phyloP scores from a whole-genome alignment of 2,888 invertebrate genomes.

The Baccha elongata region DNA sequence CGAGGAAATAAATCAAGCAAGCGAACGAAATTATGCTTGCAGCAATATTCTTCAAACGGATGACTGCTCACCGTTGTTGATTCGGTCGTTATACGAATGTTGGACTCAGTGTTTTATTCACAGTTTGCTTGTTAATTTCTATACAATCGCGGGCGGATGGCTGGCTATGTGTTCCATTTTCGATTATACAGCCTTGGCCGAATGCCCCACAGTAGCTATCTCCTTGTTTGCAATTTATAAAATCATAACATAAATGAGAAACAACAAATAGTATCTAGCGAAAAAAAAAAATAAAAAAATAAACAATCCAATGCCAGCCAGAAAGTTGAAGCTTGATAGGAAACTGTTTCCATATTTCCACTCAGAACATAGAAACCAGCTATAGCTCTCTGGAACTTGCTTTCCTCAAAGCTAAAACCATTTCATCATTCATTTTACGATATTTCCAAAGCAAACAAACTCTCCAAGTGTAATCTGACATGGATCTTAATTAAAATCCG shows the following conservation, averaged over 20 bases:
- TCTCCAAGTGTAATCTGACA: slow-evolving; percentile 60
- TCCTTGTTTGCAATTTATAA: slow-evolving; percentile 42
- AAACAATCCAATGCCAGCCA: slow-evolving; percentile 26
- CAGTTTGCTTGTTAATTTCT: slow-evolving; percentile 67
- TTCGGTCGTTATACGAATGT: neutral
- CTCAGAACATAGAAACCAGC: slow-evolving; percentile 4
- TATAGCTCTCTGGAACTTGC: slow-evolving; percentile 6
- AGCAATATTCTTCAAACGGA: slow-evolving; percentile 11
- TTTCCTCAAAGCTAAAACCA: slow-evolving; percentile 48
- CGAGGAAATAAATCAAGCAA: slow-evolving; percentile 52
- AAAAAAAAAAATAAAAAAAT: slow-evolving; percentile 14
- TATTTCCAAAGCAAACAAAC: slow-evolving; percentile 66
- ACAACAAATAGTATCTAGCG: too few species aligned
- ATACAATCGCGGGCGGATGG: slow-evolving; percentile 42
- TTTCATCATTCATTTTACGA: slow-evolving; percentile 65
- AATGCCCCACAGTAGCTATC: slow-evolving; percentile 63
- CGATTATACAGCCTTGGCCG: slow-evolving; percentile 70
- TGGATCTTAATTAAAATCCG: slow-evolving; percentile 71
- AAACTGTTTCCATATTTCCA: slow-evolving; percentile 21
- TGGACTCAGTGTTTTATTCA: slow-evolving; percentile 31
- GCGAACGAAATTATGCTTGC: slow-evolving; percentile 30
- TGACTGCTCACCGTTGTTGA: neutral
- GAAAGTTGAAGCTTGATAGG: slow-evolving; percentile 24
- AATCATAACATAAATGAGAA: slow-evolving; percentile 30
- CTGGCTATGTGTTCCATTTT: slow-evolving; percentile 60